A percentile compares a stretch with the other conserved stretches of the same genome.
phyloP scores from a whole-genome alignment of 2,113 vertebrate genomes.

The Oryctolagus cuniculus region mOryCun1.1 NC_091453.1:12327501-12328000 shows the following conservation, averaged over 20 bases:
- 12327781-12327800: neutral
- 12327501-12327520: too few species aligned
- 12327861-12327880: neutral
- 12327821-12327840: neutral
- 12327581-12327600: too few species aligned
- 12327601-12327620: too few species aligned
- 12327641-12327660: too few species aligned
- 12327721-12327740: neutral
- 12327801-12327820: neutral
- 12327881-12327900: neutral
- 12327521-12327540: too few species aligned
- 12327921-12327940: neutral
- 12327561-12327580: too few species aligned
- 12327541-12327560: too few species aligned
- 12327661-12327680: too few species aligned
- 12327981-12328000: neutral
- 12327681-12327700: too few species aligned
- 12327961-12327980: neutral
- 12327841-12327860: neutral
- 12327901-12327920: conserved; percentile 6
- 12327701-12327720: neutral
- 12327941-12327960: neutral
- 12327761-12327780: neutral
- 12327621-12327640: too few species aligned
- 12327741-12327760: neutral